Evolutionary conservation across 2,113 vertebrate species (phyloP), one percentile per base, ranked within the genome.

Genomic region (Gymnobelideus leadbeateri): DNA sequence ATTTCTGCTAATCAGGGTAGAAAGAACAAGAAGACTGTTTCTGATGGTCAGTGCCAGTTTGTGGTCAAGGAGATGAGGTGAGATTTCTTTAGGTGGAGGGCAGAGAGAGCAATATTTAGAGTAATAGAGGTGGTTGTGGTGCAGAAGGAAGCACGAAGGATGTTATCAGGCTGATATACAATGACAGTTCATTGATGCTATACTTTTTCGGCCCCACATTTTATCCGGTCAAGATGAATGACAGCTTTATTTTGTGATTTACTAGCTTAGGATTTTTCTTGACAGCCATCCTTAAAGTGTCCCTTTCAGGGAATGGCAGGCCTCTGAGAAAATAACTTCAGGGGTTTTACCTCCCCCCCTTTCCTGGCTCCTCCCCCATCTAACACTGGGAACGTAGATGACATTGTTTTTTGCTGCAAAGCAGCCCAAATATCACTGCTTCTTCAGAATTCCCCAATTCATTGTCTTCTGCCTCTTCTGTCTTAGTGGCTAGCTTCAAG

Each of bases 221-320:
- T 97, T 95, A 89, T 89, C 92, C 47, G n/a, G 89, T 89, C 92
- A 96, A 93, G 46, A 50, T 98, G 97, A 97, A 92, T 96, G 96
- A 97, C 96, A 97, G 96, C 91, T 77, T 96, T 94, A 94, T 90
- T 97, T 92, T 90, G 61, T 16, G 49, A 89, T 61, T 57, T 93
- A 89, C n/a, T 89, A 46, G 94, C 26, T 51, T 57, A 91, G 94
- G 97, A 95, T 94, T 93, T 95, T 93, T 92, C 92, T 77, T 97
- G 96, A 98, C 91, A 97, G 94, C 53, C 21, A 12, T 43, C 53
- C 91, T 94, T 89, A 91, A 95, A 19, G 54, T 92, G 96, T 92
- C 92, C 92, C 3, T 52, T 96, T 91, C n/a, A 16, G 93, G 93
- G 94, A 97, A 49, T 94, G 97, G 97, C 97, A 97, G 96, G 92